Evolutionary conservation across 2,888 invertebrate species (phyloP).

Genomic region (Dromius quadrimaculatus): DNA sequence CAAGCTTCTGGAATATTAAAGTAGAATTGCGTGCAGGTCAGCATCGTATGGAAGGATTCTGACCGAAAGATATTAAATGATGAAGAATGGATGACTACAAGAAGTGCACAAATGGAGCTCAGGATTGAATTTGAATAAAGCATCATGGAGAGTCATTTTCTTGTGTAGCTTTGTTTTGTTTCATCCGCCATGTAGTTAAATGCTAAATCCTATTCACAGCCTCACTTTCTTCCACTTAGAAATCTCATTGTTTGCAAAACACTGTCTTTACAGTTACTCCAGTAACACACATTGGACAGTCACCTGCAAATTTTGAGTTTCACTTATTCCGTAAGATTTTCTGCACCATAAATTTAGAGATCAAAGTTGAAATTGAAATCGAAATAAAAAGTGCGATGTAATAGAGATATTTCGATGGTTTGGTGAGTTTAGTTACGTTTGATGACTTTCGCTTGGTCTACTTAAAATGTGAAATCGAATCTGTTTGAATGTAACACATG

Average conservation of each 20-base stretch:
- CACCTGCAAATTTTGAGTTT: no score
- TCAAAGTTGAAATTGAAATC: no score
- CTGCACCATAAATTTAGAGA: no score
- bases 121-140: neutral
- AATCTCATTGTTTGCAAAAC: slow-evolving; percentile 18
- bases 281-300: slow-evolving; percentile 29
- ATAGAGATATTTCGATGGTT: no score
- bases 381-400: no score
- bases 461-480: no score
- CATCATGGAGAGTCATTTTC: neutral
- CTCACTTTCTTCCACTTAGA: slow-evolving; percentile 20
- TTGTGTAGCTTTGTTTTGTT: neutral
- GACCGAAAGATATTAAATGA: slow-evolving; percentile 1
- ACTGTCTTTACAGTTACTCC: slow-evolving; percentile 3
- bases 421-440: no score
- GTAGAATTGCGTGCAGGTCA: slow-evolving; percentile 19
- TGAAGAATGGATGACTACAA: neutral
- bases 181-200: slow-evolving; percentile 2
- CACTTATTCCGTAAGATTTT: no score
- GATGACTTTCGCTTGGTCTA: no score
- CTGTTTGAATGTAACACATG: no score
- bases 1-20: slow-evolving; percentile 29
- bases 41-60: neutral
- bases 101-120: neutral
- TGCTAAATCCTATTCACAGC: no score